Evolutionary conservation across 2,797 vertebrate genomes (phyloP).

Genomic region (Sorex maritimensis): DNA sequence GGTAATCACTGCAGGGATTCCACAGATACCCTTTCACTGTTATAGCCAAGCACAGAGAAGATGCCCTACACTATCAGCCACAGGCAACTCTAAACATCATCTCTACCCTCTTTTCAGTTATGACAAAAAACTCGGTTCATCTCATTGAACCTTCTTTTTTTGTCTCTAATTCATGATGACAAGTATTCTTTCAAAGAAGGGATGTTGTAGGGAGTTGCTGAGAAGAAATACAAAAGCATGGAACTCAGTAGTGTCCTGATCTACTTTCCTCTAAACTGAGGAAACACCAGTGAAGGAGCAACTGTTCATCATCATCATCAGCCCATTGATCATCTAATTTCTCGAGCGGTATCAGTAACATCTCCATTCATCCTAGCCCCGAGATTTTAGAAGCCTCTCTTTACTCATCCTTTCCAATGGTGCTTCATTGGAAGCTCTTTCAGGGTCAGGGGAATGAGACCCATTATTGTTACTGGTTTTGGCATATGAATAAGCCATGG

Average conservation of each 20-base stretch:
- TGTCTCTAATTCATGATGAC: not conserved
- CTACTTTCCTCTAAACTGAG: not conserved
- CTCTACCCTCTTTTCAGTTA: not conserved
- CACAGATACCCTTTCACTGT: fast-evolving
- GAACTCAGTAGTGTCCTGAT: fast-evolving
- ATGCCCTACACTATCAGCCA: fast-evolving
- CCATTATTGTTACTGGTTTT: too few relatives aligned
- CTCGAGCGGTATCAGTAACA: too few relatives aligned
- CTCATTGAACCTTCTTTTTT: not conserved
- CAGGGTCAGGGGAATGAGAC: too few relatives aligned
- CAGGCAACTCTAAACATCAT: fast-evolving
- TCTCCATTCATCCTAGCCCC: too few relatives aligned
- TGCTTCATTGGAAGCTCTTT: too few relatives aligned
- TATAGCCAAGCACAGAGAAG: not conserved
- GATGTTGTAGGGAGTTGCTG: too few relatives aligned
- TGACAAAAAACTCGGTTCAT: not conserved
- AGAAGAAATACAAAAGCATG: not conserved
- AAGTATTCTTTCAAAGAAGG: fast-evolving
- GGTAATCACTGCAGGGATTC: not conserved
- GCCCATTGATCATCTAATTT: too few relatives aligned
- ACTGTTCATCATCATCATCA: too few relatives aligned
- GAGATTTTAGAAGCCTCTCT: too few relatives aligned
- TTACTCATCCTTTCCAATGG: too few relatives aligned
- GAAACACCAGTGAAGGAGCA: not conserved
- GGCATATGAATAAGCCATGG: too few relatives aligned